Conservation (phyloP, 2,113 vertebrate species). For the Dermatemys mawii region DNA sequence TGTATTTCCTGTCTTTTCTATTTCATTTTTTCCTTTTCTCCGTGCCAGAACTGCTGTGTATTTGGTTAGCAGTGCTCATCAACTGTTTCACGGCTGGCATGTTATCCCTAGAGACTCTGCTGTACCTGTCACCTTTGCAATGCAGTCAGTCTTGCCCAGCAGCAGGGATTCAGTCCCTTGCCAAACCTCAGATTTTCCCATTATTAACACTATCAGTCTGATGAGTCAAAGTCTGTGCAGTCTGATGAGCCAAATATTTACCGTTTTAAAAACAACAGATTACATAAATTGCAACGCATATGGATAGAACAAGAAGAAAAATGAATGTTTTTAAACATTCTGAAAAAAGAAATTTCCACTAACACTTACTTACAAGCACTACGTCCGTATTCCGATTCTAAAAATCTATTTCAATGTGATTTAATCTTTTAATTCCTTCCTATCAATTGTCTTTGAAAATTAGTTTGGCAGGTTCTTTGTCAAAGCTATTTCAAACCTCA, state of each 20-base stretch:
- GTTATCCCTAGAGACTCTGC: not conserved
- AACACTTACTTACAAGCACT: not conserved
- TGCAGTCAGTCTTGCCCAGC: not conserved
- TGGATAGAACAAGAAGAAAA: conserved; percentile 10
- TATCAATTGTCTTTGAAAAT: conserved; percentile 46
- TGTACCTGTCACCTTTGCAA: conserved; percentile 26
- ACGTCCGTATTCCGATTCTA: not conserved
- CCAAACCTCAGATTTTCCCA: not conserved
- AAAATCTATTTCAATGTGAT: not conserved
- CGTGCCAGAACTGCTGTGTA: not conserved
- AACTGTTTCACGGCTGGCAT: conserved; percentile 13
- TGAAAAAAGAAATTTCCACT: not conserved
- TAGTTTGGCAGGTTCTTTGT: conserved; percentile 17
- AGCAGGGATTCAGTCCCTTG: conserved; percentile 18
- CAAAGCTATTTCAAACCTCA: conserved; percentile 40
- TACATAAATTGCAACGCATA: not conserved
- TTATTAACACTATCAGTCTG: not conserved
- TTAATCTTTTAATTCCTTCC: conserved; percentile 59
- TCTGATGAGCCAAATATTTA: not conserved
- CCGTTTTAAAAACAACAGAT: not conserved
- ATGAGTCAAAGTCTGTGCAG: not conserved
- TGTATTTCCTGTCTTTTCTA: not conserved
- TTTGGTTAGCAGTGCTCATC: conserved; percentile 9
- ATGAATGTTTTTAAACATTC: not conserved
- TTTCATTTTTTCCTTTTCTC: not conserved